Conservation (phyloP, 2,797 vertebrate species). For the Spinus olivaceus region DNA sequence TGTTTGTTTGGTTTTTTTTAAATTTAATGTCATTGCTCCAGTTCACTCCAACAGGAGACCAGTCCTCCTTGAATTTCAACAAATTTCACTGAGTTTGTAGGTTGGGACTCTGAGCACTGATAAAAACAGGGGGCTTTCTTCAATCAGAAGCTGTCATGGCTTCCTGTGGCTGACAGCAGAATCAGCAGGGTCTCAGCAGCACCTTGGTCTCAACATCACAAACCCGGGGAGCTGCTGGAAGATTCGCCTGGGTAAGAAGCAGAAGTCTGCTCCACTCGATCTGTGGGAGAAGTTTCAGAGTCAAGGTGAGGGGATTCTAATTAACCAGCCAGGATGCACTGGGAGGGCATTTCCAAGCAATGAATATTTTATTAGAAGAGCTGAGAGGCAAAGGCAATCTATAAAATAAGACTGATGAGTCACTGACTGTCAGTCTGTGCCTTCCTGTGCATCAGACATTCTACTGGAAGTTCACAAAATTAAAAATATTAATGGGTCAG, state of each 20-base stretch:
- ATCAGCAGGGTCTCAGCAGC: background rate
- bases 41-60: background rate
- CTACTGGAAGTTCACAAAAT: background rate
- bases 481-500: background rate
- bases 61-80: background rate
- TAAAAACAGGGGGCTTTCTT: background rate
- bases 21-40: background rate
- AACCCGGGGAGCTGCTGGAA: rapidly evolving
- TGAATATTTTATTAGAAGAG: constrained; percentile 9
- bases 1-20: background rate
- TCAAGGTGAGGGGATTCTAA: background rate
- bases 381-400: background rate
- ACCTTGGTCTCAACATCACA: background rate
- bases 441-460: background rate
- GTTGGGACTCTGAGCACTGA: background rate
- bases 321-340: background rate
- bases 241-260: background rate
- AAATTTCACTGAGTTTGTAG: background rate
- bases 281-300: background rate
- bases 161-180: background rate
- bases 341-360: constrained; percentile 4
- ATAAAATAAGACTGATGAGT: constrained; percentile 31
- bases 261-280: background rate
- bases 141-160: background rate
- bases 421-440: background rate